Evolutionary conservation across 2,888 invertebrate genomes (phyloP).

Genomic region (Marronus borbonicus): DNA sequence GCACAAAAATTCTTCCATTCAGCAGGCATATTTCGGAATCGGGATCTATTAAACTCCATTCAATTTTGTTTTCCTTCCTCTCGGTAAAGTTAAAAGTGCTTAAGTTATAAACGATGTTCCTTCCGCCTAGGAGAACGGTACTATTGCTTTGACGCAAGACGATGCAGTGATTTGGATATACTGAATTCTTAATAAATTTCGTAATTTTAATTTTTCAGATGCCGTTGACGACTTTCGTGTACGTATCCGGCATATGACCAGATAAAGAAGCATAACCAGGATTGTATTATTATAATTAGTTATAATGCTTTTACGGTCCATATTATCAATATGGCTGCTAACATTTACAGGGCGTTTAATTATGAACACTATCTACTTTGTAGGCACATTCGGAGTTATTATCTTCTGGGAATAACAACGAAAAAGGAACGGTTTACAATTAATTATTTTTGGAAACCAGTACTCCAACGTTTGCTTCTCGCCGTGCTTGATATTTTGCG

Average conservation of each 20-base stretch:
- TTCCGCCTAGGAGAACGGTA: slow-evolving; percentile 91
- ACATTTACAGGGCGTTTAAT: slow-evolving; percentile 30
- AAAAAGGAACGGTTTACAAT: neutral
- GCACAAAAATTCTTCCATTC: slow-evolving; percentile 91
- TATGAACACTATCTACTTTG: slow-evolving; percentile 37
- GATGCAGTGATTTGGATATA: slow-evolving; percentile 89
- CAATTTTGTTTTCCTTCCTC: slow-evolving; percentile 81
- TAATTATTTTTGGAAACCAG: slow-evolving; percentile 2
- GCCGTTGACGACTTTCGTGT: slow-evolving; percentile 75
- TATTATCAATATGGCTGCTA: slow-evolving; percentile 48
- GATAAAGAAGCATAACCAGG: slow-evolving; percentile 26
- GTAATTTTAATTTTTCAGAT: slow-evolving; percentile 65
- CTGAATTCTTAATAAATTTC: slow-evolving; percentile 79
- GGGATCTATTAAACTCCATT: slow-evolving; percentile 88
- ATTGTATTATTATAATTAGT: neutral
- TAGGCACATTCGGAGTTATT: slow-evolving; percentile 31
- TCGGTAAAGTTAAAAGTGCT: slow-evolving; percentile 88
- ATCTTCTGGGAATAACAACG: slow-evolving; percentile 6
- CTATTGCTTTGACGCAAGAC: slow-evolving; percentile 90
- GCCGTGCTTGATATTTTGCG: slow-evolving; percentile 83
- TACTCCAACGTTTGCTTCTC: slow-evolving; percentile 71
- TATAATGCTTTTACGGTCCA: slow-evolving; percentile 43
- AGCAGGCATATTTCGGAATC: slow-evolving; percentile 88
- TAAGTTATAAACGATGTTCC: slow-evolving; percentile 93
- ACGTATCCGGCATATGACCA: slow-evolving; percentile 76